Evolutionary conservation across 1,140 invertebrate genomes (phyloP).

Genomic region (Drosophila sturtevanti): DNA sequence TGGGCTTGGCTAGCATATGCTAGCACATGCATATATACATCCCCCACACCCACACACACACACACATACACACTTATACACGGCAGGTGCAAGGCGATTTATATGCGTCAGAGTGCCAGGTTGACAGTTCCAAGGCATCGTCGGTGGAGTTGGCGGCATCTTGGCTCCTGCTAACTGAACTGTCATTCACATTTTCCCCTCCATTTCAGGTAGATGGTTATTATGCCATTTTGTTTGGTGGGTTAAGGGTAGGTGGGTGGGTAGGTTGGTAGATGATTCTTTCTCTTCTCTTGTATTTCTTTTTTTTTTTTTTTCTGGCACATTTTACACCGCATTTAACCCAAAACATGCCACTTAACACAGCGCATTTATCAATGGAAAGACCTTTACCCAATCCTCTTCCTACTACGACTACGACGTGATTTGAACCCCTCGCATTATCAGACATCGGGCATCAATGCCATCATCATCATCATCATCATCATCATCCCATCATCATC

Average conservation of each 20-base stretch:
- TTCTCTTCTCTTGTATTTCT: too few species aligned
- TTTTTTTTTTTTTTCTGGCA: conserved; percentile 9
- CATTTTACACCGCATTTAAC: conserved; percentile 75
- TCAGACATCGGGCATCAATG: conserved; percentile 59
- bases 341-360: conserved; percentile 73
- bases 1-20: conserved; percentile 26
- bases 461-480: conserved; percentile 28
- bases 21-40: conserved; percentile 65
- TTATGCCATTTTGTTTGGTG: conserved; percentile 57
- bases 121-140: conserved; percentile 55
- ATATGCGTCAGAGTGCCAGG: conserved; percentile 65
- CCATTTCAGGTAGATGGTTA: conserved; percentile 34
- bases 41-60: conserved; percentile 39
- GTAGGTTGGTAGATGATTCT: conserved; percentile 7
- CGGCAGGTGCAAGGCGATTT: conserved; percentile 65
- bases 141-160: conserved; percentile 22
- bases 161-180: conserved; percentile 65
- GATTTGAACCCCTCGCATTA: conserved; percentile 57
- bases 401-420: conserved; percentile 53
- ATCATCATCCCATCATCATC: not conserved
- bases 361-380: conserved; percentile 69
- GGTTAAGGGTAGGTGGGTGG: not conserved
- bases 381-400: conserved; percentile 1
- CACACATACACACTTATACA: conserved; percentile 30
- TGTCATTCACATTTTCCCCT: conserved; percentile 55